A percentile compares a stretch with the other conserved stretches of the same genome.
Conservation (phyloP, 2,888 invertebrate genomes). For the Xestobium rufovillosum region DNA sequence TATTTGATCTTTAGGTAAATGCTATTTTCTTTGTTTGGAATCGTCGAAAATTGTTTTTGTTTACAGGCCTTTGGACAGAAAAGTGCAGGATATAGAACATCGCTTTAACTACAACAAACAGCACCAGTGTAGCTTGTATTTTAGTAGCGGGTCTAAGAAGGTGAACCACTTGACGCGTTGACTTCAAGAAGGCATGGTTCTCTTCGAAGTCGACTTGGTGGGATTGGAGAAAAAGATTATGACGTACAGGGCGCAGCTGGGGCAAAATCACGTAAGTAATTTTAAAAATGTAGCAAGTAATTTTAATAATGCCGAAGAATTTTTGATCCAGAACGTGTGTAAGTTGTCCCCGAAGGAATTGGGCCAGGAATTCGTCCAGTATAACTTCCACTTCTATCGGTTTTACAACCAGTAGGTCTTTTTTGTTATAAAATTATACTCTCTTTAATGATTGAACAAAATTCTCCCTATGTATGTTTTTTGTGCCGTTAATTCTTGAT, state of each 20-base stretch:
- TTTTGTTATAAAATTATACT: too few species aligned
- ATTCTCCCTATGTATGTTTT: too few species aligned
- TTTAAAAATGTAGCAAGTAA: neutral
- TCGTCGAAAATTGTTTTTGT: conserved; percentile 8
- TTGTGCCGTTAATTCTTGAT: too few species aligned
- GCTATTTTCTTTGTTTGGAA: conserved; percentile 9
- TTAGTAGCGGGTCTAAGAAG: conserved; percentile 20
- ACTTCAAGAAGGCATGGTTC: conserved; percentile 33
- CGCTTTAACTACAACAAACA: conserved; percentile 37
- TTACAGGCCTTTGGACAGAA: neutral
- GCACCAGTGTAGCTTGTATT: conserved; percentile 29
- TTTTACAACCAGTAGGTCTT: conserved; percentile 75
- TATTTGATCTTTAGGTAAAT: conserved; percentile 69
- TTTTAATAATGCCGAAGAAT: conserved; percentile 1
- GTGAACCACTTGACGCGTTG: conserved; percentile 31
- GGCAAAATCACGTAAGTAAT: conserved; percentile 34
- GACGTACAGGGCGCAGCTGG: conserved; percentile 39
- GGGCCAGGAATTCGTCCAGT: conserved; percentile 65
- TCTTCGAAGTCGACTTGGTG: conserved; percentile 42
- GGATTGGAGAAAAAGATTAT: conserved; percentile 40
- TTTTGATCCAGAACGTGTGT: conserved; percentile 62
- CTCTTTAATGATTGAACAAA: too few species aligned
- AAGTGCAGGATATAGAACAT: conserved; percentile 37
- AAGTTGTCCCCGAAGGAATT: conserved; percentile 55
- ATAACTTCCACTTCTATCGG: conserved; percentile 72